Conservation (phyloP, 2,888 invertebrate species). For the Chrysolina americana region DNA sequence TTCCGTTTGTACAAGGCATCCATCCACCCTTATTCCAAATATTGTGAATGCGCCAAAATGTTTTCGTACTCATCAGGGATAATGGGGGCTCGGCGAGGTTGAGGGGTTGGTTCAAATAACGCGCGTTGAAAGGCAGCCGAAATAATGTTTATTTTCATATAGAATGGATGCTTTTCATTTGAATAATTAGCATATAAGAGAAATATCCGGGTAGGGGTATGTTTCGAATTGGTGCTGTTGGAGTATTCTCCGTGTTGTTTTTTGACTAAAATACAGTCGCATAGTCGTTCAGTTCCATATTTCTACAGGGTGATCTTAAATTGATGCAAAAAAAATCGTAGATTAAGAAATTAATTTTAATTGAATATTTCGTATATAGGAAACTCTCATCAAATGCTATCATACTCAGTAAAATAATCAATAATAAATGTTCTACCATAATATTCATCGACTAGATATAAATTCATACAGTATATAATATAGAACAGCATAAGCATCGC, state of each 20-base stretch:
- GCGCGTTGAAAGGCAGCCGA: background rate
- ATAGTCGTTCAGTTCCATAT: background rate
- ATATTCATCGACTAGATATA: too few relatives aligned
- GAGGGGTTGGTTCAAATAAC: too few relatives aligned
- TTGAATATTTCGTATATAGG: too few relatives aligned
- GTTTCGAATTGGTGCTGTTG: background rate
- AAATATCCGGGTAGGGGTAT: background rate
- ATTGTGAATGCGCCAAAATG: background rate
- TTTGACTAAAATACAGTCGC: background rate
- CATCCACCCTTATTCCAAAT: background rate
- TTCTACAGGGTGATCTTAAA: background rate
- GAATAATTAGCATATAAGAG: background rate
- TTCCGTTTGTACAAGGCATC: background rate
- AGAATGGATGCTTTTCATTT: background rate
- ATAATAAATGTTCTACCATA: too few relatives aligned
- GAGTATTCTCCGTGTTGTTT: background rate
- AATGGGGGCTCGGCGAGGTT: background rate
- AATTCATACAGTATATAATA: too few relatives aligned
- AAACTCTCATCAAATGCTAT: too few relatives aligned
- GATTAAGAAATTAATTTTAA: too few relatives aligned
- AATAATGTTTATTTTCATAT: conserved; percentile 11
- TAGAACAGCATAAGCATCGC: too few relatives aligned
- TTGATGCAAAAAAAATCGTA: too few relatives aligned
- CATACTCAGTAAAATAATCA: too few relatives aligned
- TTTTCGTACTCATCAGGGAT: conserved; percentile 1